phyloP scores from a whole-genome alignment of 92 coral and sea anemone genomes.

The Palythoa grandiflora region DNA sequence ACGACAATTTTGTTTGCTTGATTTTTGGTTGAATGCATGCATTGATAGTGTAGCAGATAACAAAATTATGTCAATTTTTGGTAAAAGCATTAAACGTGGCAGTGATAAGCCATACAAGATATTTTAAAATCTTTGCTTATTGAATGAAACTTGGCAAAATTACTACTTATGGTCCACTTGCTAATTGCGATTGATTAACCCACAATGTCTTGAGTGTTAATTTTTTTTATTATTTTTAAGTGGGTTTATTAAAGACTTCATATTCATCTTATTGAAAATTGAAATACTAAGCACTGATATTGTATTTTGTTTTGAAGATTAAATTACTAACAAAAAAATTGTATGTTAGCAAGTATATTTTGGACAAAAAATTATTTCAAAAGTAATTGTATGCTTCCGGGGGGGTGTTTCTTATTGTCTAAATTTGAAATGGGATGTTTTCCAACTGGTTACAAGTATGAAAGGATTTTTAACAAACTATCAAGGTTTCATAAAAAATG shows the following conservation, averaged over 20 bases:
- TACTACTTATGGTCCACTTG: neutral
- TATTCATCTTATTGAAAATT: neutral
- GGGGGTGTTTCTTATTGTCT: too few relatives aligned
- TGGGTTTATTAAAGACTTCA: neutral
- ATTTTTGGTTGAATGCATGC: neutral
- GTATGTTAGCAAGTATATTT: neutral
- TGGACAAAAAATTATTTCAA: too few relatives aligned
- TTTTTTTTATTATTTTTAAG: neutral
- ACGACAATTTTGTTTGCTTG: neutral
- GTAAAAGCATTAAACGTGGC: neutral
- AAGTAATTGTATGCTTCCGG: too few relatives aligned
- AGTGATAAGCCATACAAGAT: neutral
- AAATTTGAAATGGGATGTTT: too few relatives aligned
- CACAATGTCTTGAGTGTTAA: conserved; percentile 1
- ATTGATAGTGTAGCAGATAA: neutral
- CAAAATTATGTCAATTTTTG: neutral
- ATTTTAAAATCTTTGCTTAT: neutral
- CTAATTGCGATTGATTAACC: neutral
- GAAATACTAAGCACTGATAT: neutral
- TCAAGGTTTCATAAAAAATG: too few relatives aligned
- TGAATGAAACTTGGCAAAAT: neutral
- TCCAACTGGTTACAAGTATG: too few relatives aligned
- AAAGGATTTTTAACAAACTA: too few relatives aligned
- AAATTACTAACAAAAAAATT: neutral
- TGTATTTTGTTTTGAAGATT: neutral